Evolutionary conservation across 2,888 invertebrate species (phyloP).

Genomic region (Pollenia labialis): DNA sequence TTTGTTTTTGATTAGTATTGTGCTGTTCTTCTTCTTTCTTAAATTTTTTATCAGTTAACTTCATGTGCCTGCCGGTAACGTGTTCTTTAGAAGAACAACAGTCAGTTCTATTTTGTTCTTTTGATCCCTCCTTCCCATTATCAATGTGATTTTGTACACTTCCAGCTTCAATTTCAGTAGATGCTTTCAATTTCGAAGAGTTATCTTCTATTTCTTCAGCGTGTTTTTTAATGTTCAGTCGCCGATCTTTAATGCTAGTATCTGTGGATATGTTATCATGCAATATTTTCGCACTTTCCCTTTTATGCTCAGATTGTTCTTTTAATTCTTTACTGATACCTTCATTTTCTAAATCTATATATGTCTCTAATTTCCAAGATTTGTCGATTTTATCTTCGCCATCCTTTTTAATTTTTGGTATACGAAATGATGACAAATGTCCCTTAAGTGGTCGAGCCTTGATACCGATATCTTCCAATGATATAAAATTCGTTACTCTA

Average conservation of each 20-base stretch:
- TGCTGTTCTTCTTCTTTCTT: background rate
- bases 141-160: no score
- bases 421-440: conserved; percentile 52
- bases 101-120: no score
- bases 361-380: conserved; percentile 44
- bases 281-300: background rate
- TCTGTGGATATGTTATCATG: background rate
- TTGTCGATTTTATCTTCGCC: background rate
- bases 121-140: no score
- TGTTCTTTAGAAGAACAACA: no score
- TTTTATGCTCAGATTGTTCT: background rate
- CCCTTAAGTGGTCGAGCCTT: conserved; percentile 45
- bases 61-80: no score
- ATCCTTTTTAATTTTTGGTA: conserved; percentile 54
- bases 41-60: background rate
- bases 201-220: background rate
- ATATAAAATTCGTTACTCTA: conserved; percentile 30
- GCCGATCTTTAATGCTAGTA: no score
- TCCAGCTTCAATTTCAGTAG: no score
- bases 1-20: background rate
- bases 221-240: background rate
- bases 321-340: background rate
- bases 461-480: conserved; percentile 54
- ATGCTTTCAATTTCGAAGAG: no score
- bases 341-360: conserved; percentile 7